A percentile compares a stretch with the other conserved stretches of the same genome.
These are phyloP conservation scores for Sardinella longiceps DNA, from an alignment of 2,797 vertebrate species.

Conservation along the genomic window DNA sequence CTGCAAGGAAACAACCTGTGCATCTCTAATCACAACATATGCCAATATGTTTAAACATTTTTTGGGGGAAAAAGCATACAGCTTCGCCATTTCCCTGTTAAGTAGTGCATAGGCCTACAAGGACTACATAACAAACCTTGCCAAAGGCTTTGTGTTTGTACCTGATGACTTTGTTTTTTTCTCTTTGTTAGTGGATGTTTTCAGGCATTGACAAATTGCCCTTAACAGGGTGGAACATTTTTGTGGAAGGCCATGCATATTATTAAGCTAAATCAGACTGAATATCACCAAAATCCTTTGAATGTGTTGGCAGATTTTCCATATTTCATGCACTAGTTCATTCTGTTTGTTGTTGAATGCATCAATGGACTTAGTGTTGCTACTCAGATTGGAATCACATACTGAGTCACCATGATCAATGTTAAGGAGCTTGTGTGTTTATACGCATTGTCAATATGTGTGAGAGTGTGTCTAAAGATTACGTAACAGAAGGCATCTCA, in stretches of 20 bases:
- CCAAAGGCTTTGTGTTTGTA: background rate
- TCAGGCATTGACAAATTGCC: background rate
- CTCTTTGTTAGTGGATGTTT: background rate
- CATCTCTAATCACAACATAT: no score
- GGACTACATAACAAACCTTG: background rate
- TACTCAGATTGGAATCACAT: background rate
- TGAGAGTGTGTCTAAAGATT: constrained; percentile 47
- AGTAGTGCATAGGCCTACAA: background rate
- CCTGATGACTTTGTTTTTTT: constrained; percentile 12
- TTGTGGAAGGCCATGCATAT: background rate
- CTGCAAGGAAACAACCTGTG: background rate
- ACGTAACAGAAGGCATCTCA: constrained; percentile 60
- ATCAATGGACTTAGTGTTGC: background rate
- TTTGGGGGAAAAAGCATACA: background rate
- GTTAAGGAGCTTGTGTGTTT: constrained; percentile 1
- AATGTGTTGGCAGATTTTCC: background rate
- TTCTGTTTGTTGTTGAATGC: background rate
- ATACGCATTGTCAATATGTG: background rate
- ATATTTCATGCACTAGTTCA: background rate
- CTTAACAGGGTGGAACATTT: constrained; percentile 1
- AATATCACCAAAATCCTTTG: background rate
- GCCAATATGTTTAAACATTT: background rate
- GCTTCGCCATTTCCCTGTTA: background rate
- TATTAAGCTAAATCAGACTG: background rate
- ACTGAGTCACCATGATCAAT: constrained; percentile 3